These are phyloP conservation scores for Peromyscus eremicus DNA, from an alignment of 2,797 vertebrate species.

Conservation along the genomic window DNA sequence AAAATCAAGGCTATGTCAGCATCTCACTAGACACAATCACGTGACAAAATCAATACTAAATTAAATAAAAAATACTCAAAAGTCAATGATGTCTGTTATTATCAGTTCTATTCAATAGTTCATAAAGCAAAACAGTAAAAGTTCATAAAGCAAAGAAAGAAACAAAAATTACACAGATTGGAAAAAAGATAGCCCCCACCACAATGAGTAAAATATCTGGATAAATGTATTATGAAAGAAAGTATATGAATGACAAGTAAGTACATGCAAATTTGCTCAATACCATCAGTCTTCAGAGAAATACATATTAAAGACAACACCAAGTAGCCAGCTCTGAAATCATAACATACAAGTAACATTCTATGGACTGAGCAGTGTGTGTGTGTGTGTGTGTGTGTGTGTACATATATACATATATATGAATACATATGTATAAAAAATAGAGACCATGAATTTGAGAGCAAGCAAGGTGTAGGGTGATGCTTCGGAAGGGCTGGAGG, in stretches of 20 bases:
- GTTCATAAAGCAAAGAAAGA: background rate
- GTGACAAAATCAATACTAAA: slow-evolving; percentile 8
- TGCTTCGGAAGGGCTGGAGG: background rate
- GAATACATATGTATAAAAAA: background rate
- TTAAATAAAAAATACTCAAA: background rate
- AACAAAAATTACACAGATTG: background rate
- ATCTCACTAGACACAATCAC: background rate
- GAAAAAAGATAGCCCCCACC: background rate
- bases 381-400: no score
- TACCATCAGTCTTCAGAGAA: background rate
- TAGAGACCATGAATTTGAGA: background rate
- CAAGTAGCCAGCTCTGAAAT: background rate
- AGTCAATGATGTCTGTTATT: background rate
- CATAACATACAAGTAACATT: background rate
- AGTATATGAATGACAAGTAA: background rate
- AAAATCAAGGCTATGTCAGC: background rate
- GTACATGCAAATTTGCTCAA: background rate
- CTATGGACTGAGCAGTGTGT: no score
- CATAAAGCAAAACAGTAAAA: background rate
- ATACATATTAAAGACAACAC: background rate
- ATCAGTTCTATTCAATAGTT: background rate
- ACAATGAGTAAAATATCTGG: background rate
- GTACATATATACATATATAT: no score
- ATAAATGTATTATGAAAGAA: background rate
- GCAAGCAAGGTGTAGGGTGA: background rate